Base-by-base conservation (phyloP, 2,797 vertebrate species). In the Alfaro cultratus region DNA sequence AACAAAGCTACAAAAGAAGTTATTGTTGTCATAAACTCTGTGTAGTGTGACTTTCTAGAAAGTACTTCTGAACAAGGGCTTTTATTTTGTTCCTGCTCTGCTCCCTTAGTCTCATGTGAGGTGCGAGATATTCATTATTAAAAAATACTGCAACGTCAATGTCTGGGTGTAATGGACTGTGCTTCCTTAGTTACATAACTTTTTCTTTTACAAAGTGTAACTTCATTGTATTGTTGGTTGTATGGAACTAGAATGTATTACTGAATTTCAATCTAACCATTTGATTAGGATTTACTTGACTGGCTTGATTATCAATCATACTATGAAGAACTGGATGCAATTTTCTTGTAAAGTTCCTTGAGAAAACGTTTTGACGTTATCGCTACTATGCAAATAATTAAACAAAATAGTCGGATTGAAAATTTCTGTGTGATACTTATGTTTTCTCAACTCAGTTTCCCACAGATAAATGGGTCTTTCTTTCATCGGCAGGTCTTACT, bases 401-500 rank as follows among this genome's bases (percentile, higher is more conserved):
- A n/a, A 12, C 53, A 55, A 55, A 55, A 12, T 4, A n/a, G 53
- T 12, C n/a, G 53, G 26, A 55, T 55, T 55, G 26, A n/a, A n/a
- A 4, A 55, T 55, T 55, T 55, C 26, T n/a, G 9, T 55, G 26
- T 12, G 10, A 26, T n/a, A 4, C 53, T 55, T 55, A n/a, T n/a
- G 53, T 55, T n/a, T 55, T 26, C 53, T 55, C 11, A 55, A n/a
- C 53, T 55, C 11, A 2, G 9, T 53, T 26, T 53, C 51, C 23
- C 51, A 53, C 21, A 53, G 23, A 26, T 26, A 26, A 26, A 55
- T 55, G 9, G 26, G 1, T 12, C 10, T 12, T 55, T n/a, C 51
- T 55, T 55, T 55, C 5, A 12, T 45, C 73, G 75, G 60, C 71
- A 64, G 74, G 85, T 86, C 75, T 29, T 45, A 41, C 75, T 12